Evolutionary conservation across 2,888 invertebrate genomes (phyloP), one percentile per base, ranked within the genome.

Genomic region (Rhingia campestris): DNA sequence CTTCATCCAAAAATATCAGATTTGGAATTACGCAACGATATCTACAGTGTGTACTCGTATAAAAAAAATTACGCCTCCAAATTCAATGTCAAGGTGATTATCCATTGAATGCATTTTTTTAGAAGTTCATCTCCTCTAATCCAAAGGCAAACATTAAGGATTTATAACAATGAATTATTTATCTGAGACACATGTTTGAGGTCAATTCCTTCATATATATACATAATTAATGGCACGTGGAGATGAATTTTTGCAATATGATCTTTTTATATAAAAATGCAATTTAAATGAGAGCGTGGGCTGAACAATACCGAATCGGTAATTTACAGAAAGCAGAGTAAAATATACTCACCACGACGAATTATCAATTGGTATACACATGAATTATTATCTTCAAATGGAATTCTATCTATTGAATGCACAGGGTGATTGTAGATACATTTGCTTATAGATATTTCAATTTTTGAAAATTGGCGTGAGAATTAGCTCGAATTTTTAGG

Each of bases 181-280:
- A 45, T 9, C 22, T 22, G 22, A 22, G 22, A 2, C 22, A 22
- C 22, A 2, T 22, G 22, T 22, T 22, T 22, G 22, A n/a, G n/a
- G n/a, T n/a, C n/a, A n/a, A n/a, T n/a, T n/a, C n/a, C n/a, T n/a
- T n/a, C n/a, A n/a, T n/a, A n/a, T n/a, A n/a, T n/a, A n/a, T n/a
- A n/a, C n/a, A n/a, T n/a, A 77, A 72, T 76, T n/a, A 63, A 49
- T 58, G 70, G 35, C 77, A 77, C 77, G 77, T 63, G 76, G 30
- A 63, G 49, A 66, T 66, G 4, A 4, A 6, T 39, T 9, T 43
- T 33, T 58, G 61, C 43, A 32, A 5, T 33, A 14, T n/a, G 32
- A 33, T 22, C 10, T 47, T 37, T 35, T 9, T 54, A 30, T 56
- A 0, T 10, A 59, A 12, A 72, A 43, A 30, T 33, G 37, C 12